Evolutionary conservation across 2,888 invertebrate species (phyloP).

Genomic region (Mythimna loreyi): DNA sequence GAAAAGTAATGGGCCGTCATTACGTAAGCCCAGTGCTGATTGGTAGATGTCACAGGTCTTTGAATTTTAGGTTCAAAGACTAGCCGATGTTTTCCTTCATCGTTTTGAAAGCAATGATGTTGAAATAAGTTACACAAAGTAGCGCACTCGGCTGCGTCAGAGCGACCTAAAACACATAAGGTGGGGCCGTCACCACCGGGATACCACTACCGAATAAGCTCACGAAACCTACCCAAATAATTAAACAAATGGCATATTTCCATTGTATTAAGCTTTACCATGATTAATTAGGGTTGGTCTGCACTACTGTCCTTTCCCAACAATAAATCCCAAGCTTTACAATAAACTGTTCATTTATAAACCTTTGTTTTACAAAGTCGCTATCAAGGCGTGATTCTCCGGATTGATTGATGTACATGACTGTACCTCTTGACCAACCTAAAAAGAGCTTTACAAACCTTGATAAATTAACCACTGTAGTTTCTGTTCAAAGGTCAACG

Average conservation of each 20-base stretch:
- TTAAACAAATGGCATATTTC: neutral
- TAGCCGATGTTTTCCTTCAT: too few species aligned
- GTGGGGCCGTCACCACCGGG: too few species aligned
- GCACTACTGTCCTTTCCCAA: constrained; percentile 10
- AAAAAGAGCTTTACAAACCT: constrained; percentile 20
- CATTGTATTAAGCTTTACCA: constrained; percentile 9
- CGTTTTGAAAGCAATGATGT: too few species aligned
- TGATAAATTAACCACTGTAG: neutral
- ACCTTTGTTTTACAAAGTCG: constrained; percentile 48
- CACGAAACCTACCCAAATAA: neutral
- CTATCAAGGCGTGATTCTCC: constrained; percentile 43
- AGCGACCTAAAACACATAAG: too few species aligned
- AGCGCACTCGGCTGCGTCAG: too few species aligned
- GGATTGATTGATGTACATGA: constrained; percentile 54
- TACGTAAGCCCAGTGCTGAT: too few species aligned
- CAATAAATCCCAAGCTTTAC: constrained; percentile 42
- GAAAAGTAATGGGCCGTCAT: too few species aligned
- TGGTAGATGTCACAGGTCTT: too few species aligned
- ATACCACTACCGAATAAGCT: too few species aligned
- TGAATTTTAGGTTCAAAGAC: too few species aligned
- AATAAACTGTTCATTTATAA: constrained; percentile 59
- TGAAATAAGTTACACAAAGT: too few species aligned
- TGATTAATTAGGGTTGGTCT: constrained; percentile 28
- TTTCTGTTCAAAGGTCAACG: constrained; percentile 13
- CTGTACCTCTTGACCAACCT: constrained; percentile 18